Base-by-base conservation (phyloP, 1,140 invertebrate species). In the Drosophila tropicalis region DNA sequence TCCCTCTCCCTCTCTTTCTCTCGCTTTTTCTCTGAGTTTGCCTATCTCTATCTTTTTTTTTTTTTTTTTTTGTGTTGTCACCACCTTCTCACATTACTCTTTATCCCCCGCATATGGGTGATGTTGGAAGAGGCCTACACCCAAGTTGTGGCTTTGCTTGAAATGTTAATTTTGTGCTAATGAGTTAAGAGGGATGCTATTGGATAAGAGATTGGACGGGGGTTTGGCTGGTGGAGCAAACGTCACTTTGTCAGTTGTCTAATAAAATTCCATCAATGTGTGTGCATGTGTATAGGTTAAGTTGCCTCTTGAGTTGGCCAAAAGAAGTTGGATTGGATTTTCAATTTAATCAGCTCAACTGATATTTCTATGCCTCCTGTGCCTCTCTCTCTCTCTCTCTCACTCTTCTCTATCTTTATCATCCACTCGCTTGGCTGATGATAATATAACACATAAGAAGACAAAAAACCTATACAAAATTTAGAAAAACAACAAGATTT, bases 101-200 rank as follows among this genome's bases (percentile, higher is more conserved):
- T 19, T 12, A 12, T 29, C 5, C 19, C 19, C 12, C 19, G 5
- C 29, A 29, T 6, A 7, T 56, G 3, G 22, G 5, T 56, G 44
- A 7, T 47, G 44, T 17, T 47, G 44, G 15, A 36, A 32, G 57
- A 39, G 65, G 72, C 65, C 69, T 73, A 34, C 36, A 62, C 74
- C 73, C 62, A 17, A 47, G 44, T 47, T 77, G 74, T 66, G 74
- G 74, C 17, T 71, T 77, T 77, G 60, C 40, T 70, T 62, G 63
- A 77, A 77, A 77, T 77, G 74, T 77, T 77, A 77, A 77, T 77
- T 77, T 77, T 77, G 74, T 77, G 74, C 71, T 77, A 77, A 77
- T 77, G 74, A 77, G 72, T 69, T 55, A 60, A 25, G 36, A n/a
- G 19, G 25, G 25, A 5, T 25, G 25, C 7, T 29, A 34, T 15